Percentiles rank a stretch among this genome's conserved stretches.
phyloP scores from a whole-genome alignment of 2,797 vertebrate genomes.

The Clarias fuscus region DNA sequence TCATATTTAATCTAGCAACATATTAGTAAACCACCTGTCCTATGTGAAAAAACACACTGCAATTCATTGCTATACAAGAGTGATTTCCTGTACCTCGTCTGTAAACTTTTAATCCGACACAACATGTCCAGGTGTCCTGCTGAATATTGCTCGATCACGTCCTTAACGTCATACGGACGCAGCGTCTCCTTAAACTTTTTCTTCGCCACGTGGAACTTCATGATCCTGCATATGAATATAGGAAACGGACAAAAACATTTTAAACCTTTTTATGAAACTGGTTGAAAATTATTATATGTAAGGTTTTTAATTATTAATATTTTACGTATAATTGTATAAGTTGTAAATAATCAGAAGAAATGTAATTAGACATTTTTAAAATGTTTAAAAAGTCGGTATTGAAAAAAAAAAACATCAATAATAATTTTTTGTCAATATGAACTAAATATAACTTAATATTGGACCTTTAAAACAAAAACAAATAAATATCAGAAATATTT shows the following conservation, averaged over 20 bases:
- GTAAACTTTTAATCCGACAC: conserved; percentile 97
- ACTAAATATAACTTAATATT: background rate
- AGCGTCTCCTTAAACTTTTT: conserved; percentile 98
- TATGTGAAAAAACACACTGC: background rate
- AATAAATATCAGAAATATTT: background rate
- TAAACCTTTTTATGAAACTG: background rate
- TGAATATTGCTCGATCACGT: conserved; percentile 98
- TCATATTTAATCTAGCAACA: background rate
- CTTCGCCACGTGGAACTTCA: conserved; percentile 98
- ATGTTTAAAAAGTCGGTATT: background rate
- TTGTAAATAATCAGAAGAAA: background rate
- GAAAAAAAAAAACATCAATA: background rate
- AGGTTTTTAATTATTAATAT: background rate
- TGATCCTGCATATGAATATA: conserved; percentile 78
- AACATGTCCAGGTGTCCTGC: conserved; percentile 98
- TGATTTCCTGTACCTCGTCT: conserved; percentile 82
- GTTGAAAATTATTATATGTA: no score
- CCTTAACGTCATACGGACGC: conserved; percentile 97
- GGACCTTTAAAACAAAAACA: background rate
- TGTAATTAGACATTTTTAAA: background rate
- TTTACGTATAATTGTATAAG: background rate
- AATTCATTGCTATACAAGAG: background rate
- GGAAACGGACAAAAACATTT: background rate
- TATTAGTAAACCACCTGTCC: background rate
- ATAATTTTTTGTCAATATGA: background rate